Conservation (phyloP, 2,797 vertebrate genomes). For the Sardinella longiceps region DNA sequence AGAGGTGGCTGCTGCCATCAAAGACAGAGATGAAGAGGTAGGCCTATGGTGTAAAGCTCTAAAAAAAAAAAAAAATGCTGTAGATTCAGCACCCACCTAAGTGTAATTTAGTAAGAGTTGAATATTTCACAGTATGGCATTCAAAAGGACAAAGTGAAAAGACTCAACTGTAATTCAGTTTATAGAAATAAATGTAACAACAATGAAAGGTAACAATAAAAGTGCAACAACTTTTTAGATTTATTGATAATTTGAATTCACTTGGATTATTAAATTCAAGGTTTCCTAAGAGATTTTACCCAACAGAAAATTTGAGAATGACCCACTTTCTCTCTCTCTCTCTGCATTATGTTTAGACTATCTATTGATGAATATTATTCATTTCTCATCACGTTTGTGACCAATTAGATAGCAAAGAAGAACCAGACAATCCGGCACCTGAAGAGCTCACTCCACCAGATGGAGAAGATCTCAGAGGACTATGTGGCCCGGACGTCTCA, state of each 20-base stretch:
- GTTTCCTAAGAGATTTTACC: background rate
- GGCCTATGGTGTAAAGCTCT: conserved; percentile 24
- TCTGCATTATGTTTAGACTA: background rate
- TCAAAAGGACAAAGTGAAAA: no score
- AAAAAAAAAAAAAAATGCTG: background rate
- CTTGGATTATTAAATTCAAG: background rate
- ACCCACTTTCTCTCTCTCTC: background rate
- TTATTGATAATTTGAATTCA: no score
- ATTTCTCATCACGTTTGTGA: background rate
- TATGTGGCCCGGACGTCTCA: conserved; percentile 58
- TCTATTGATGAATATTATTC: background rate
- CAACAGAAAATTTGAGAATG: background rate
- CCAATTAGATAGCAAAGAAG: conserved; percentile 73
- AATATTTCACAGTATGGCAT: no score
- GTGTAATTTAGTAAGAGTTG: no score
- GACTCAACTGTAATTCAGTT: no score
- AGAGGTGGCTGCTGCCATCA: conserved; percentile 51
- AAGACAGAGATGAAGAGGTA: conserved; percentile 70
- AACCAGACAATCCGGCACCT: conserved; percentile 69
- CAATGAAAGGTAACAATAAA: no score
- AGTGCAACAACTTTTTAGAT: no score
- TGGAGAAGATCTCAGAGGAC: conserved; percentile 61
- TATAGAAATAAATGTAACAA: no score
- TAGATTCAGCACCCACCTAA: background rate
- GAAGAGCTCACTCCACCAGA: conserved; percentile 66